Base-by-base conservation (phyloP, 2,797 vertebrate species). In the Clarias laeviceps region DNA sequence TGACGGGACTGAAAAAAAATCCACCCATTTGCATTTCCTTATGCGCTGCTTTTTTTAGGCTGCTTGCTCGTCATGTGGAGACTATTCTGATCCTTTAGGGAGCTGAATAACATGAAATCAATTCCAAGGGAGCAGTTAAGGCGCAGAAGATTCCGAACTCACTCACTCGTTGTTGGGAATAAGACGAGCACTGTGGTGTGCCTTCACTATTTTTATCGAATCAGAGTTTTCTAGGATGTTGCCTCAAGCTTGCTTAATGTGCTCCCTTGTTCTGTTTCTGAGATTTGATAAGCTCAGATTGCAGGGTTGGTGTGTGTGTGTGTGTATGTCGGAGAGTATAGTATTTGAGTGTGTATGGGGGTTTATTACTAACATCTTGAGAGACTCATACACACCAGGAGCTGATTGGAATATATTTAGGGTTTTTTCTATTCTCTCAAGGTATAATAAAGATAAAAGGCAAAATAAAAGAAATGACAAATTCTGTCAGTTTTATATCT, bases 1-100 rank as follows among this genome's bases (percentile, higher is more conserved):
- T 94, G 94, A 95, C 88, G 89, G 37, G 87, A 91, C 91, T 29
- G 74, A 90, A 87, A 92, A 80, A 77, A 84, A 59, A 68, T 90
- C 92, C 91, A 3, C 50, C 92, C 89, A 91, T 94, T 92, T 93
- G 93, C 92, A 91, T 92, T 94, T 94, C 91, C 89, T 91, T 90
- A 91, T 88, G 86, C 80, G 89, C 89, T 83, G 87, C 87, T 85
- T 65, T 80, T 83, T 81, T 37, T 77, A 37, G 70, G 76, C 34
- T 61, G 50, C 62, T 68, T 64, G 68, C 6, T 27, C 85, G 29
- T 85, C 65, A 79, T 65, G 86, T 72, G 34, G 62, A 74, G 69
- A 57, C 70, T 34, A 1, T 82, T 82, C 54, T 37, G 14, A 32
- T 34, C 40, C 83, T 80, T 84, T 29, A 29, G 86, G 82, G 62